Evolutionary conservation across 2,797 vertebrate species (phyloP).

Genomic region (Hemitrygon akajei): DNA sequence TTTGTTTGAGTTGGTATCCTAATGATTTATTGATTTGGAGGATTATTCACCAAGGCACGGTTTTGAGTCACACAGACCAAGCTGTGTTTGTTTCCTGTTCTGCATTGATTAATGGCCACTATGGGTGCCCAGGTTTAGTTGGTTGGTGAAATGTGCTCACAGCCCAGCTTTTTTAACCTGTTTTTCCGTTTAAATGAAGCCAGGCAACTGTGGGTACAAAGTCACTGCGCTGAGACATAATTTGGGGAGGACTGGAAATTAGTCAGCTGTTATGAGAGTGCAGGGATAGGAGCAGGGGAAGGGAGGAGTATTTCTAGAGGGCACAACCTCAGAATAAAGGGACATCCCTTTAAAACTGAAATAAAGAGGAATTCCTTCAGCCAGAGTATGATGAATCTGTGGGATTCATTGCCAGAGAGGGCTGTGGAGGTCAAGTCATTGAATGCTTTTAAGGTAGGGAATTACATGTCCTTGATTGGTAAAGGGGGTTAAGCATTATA

Average conservation of each 20-base stretch:
- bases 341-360: too few relatives aligned
- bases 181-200: not conserved
- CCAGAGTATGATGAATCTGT: too few relatives aligned
- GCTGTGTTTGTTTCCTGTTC: not conserved
- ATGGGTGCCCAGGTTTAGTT: not conserved
- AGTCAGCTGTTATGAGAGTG: not conserved
- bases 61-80: not conserved
- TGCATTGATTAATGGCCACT: not conserved
- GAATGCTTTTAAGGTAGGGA: too few relatives aligned
- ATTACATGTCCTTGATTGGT: too few relatives aligned
- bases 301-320: not conserved
- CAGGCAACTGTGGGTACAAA: not conserved
- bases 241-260: not conserved
- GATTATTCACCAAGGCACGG: not conserved
- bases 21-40: not conserved
- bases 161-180: not conserved
- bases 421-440: too few relatives aligned
- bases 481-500: too few relatives aligned
- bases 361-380: too few relatives aligned
- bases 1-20: not conserved
- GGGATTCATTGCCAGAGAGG: too few relatives aligned
- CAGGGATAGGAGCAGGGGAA: too few relatives aligned
- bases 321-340: too few relatives aligned
- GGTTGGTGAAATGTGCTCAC: not conserved
- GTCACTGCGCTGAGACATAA: not conserved